phyloP scores from a whole-genome alignment of 1,140 invertebrate genomes.

The Polypedilum pembai region DNA sequence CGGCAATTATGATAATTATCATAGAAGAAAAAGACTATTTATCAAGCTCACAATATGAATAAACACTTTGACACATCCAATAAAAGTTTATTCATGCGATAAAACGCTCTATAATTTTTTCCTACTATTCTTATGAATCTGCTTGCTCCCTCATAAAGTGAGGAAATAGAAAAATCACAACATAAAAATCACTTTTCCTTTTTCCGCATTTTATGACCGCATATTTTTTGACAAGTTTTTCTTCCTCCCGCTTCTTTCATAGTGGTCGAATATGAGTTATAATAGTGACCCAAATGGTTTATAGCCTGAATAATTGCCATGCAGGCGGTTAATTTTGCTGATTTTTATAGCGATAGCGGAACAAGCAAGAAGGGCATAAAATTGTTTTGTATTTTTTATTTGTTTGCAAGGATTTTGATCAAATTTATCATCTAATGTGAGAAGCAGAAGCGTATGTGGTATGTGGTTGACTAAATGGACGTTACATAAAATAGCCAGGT shows the following conservation, averaged over 20 bases:
- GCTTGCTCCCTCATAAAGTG: background rate
- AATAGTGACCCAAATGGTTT: slow-evolving; percentile 6
- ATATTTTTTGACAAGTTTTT: slow-evolving; percentile 5
- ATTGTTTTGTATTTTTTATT: slow-evolving; percentile 14
- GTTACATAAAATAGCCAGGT: background rate
- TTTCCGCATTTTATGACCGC: background rate
- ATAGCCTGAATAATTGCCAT: slow-evolving; percentile 11
- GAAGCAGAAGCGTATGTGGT: background rate
- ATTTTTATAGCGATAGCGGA: background rate
- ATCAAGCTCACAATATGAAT: background rate
- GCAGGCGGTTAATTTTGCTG: slow-evolving; percentile 4
- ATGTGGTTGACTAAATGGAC: background rate
- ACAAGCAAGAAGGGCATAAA: slow-evolving; percentile 10
- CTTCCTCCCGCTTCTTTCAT: background rate
- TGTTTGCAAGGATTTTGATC: background rate
- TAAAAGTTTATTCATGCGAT: background rate
- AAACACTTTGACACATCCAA: background rate
- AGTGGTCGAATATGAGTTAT: slow-evolving; percentile 1
- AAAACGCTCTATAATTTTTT: background rate
- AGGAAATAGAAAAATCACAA: background rate
- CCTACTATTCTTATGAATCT: background rate
- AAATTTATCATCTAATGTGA: background rate
- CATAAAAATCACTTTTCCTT: background rate
- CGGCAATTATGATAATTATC: background rate
- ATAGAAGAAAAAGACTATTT: background rate